Conservation (phyloP, 2,888 invertebrate species). For the Ichneumoninae sp. region DNA sequence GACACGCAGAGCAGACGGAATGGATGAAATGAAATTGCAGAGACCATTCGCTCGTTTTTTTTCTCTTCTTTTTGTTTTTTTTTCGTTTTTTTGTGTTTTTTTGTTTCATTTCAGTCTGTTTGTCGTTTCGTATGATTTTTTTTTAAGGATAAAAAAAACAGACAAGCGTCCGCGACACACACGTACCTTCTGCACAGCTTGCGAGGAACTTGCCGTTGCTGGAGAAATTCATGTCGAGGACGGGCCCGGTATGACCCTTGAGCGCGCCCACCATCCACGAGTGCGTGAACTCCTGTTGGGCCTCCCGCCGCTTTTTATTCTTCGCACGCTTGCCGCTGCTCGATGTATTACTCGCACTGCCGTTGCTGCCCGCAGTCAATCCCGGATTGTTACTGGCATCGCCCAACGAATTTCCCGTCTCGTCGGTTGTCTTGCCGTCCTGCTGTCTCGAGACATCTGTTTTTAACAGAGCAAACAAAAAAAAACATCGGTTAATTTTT, state of each 20-base stretch:
- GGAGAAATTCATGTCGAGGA: slow-evolving; percentile 92
- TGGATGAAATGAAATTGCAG: slow-evolving; percentile 39
- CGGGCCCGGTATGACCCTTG: slow-evolving; percentile 92
- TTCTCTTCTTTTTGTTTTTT: background rate
- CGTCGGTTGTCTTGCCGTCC: slow-evolving; percentile 15
- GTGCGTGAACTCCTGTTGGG: slow-evolving; percentile 80
- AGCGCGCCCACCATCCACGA: slow-evolving; percentile 91
- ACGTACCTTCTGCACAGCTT: slow-evolving; percentile 92
- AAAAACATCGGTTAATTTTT: slow-evolving; percentile 4
- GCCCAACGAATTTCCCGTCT: slow-evolving; percentile 32
- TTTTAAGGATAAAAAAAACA: background rate
- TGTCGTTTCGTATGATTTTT: slow-evolving; percentile 6
- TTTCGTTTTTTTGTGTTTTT: background rate
- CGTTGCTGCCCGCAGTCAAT: slow-evolving; percentile 30
- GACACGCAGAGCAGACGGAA: slow-evolving; percentile 12
- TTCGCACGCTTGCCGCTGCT: slow-evolving; percentile 77
- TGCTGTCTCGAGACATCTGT: slow-evolving; percentile 28
- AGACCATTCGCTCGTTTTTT: background rate
- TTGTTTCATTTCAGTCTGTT: background rate
- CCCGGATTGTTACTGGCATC: slow-evolving; percentile 43
- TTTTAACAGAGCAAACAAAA: slow-evolving; percentile 16
- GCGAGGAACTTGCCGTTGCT: slow-evolving; percentile 94
- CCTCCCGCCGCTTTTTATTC: slow-evolving; percentile 80
- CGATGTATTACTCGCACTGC: slow-evolving; percentile 49
- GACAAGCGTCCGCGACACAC: background rate